A percentile compares a stretch with the other conserved stretches of the same genome.
Conservation (phyloP, 64 coral and sea anemone species). For the Montipora capricornis region DNA sequence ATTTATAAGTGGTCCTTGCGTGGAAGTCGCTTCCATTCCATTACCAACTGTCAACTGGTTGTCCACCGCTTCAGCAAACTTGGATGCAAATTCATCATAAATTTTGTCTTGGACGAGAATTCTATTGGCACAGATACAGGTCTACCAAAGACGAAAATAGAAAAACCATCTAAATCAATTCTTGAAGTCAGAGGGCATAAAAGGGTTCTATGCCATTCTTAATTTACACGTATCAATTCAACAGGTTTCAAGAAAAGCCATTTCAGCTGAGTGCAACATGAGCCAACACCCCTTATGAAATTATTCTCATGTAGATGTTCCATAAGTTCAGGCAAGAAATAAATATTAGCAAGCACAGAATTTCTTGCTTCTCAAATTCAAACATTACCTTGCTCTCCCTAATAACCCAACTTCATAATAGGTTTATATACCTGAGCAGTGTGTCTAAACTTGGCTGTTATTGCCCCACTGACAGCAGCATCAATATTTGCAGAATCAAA, state of each 20-base stretch:
- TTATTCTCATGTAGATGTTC: too few species aligned
- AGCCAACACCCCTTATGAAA: too few species aligned
- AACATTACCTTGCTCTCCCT: too few species aligned
- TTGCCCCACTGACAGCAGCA: slow-evolving; percentile 70
- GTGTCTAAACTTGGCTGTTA: slow-evolving; percentile 91
- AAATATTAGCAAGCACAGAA: too few species aligned
- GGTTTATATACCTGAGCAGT: slow-evolving; percentile 80
- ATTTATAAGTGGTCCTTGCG: slow-evolving; percentile 94
- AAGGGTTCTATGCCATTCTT: too few species aligned
- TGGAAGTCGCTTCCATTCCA: slow-evolving; percentile 76
- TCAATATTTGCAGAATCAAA: slow-evolving; percentile 90
- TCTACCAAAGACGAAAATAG: slow-evolving; percentile 30
- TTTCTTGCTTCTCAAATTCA: too few species aligned
- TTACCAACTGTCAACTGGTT: slow-evolving; percentile 84
- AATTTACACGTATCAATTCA: too few species aligned
- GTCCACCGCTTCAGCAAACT: slow-evolving; percentile 82
- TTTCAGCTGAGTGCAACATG: too few species aligned
- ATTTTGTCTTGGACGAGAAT: slow-evolving; percentile 94
- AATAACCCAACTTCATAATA: not conserved
- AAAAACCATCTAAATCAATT: too few species aligned
- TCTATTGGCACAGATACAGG: slow-evolving; percentile 93
- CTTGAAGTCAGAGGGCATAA: too few species aligned
- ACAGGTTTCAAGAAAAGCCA: too few species aligned
- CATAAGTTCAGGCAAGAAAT: too few species aligned
- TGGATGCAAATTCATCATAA: slow-evolving; percentile 91